phyloP scores from a whole-genome alignment of 2,113 vertebrate species.

The Passer domesticus region DNA sequence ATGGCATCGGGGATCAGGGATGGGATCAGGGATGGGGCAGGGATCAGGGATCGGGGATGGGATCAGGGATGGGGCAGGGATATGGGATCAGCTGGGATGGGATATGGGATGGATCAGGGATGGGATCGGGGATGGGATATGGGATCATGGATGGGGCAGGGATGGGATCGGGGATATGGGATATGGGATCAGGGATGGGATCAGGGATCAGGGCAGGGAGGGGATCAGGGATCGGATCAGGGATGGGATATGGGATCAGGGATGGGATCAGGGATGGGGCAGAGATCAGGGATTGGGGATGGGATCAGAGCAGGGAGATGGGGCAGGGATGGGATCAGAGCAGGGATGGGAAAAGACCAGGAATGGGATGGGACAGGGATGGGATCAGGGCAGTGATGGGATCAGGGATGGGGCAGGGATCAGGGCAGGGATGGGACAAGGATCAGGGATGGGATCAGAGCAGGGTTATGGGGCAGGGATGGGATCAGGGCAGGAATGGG shows the following conservation, averaged over 20 bases:
- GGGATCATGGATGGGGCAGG: no score
- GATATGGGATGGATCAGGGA: no score
- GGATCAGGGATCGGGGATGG: neutral
- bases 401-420: no score
- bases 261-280: no score
- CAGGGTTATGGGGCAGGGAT: neutral
- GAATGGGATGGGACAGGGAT: neutral
- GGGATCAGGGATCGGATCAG: neutral
- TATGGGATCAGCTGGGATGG: fast-evolving
- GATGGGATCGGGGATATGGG: neutral
- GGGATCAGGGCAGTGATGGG: neutral
- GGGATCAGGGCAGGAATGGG: neutral
- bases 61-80: no score
- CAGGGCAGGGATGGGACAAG: neutral
- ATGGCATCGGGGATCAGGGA: no score
- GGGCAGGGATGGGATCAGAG: no score
- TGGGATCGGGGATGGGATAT: neutral
- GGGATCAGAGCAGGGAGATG: no score
- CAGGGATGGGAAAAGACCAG: neutral
- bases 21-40: no score
- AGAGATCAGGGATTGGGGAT: no score
- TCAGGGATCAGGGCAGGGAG: no score
- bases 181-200: no score
- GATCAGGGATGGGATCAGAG: neutral
- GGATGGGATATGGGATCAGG: neutral